phyloP scores from a whole-genome alignment of 2,888 invertebrate species.

The Nebria salina region DNA sequence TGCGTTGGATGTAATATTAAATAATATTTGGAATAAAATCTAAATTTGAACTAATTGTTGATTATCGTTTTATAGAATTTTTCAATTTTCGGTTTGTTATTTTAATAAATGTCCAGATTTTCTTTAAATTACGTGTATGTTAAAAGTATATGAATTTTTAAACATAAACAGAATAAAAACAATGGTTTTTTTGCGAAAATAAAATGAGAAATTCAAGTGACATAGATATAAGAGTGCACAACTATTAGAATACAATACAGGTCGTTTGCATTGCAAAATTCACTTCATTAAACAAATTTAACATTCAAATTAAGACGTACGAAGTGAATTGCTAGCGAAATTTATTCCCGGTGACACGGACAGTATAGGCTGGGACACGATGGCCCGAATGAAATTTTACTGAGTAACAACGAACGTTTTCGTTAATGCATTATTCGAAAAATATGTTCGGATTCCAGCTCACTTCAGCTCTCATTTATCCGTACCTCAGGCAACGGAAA shows the following conservation, averaged over 20 bases:
- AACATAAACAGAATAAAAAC: no score
- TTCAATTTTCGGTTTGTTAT: no score
- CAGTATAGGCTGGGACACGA: background rate
- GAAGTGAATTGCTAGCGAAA: slow-evolving; percentile 41
- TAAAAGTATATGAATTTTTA: no score
- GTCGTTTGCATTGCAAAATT: slow-evolving; percentile 44
- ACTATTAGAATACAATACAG: slow-evolving; percentile 42
- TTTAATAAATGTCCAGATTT: no score
- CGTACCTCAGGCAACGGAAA: background rate
- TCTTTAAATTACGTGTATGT: no score
- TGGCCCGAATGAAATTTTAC: slow-evolving; percentile 24
- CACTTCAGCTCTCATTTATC: background rate
- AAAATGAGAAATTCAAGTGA: slow-evolving; percentile 4
- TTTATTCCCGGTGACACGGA: slow-evolving; percentile 38
- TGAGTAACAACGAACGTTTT: slow-evolving; percentile 28
- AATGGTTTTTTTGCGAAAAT: background rate
- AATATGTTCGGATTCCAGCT: slow-evolving; percentile 30
- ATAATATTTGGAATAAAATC: no score
- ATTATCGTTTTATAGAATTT: no score
- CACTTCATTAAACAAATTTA: slow-evolving; percentile 42
- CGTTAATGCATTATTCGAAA: slow-evolving; percentile 45
- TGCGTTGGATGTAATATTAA: no score
- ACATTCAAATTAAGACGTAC: slow-evolving; percentile 44
- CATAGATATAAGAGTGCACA: slow-evolving; percentile 22
- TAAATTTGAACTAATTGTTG: no score